These are phyloP conservation scores for Aldrovandia affinis DNA, from an alignment of 2,797 vertebrate genomes.

Conservation along the genomic window DNA sequence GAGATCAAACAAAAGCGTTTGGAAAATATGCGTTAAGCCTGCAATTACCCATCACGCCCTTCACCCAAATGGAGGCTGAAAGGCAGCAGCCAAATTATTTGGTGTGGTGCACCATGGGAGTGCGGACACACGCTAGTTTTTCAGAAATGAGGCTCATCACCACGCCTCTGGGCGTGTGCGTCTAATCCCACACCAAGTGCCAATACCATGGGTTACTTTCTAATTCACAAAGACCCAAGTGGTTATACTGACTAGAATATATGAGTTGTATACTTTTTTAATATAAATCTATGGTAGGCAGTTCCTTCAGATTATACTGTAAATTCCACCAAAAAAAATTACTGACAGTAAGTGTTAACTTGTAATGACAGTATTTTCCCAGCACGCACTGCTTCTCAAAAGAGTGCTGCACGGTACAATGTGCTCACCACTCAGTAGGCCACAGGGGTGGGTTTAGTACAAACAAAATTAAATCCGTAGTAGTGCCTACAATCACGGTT, in stretches of 20 bases:
- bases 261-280: background rate
- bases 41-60: background rate
- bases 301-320: no score
- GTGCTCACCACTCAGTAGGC: no score
- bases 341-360: no score
- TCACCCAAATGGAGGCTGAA: background rate
- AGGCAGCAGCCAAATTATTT: background rate
- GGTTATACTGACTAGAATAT: background rate
- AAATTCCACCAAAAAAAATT: no score
- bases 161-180: background rate
- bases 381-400: no score
- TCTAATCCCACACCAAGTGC: background rate
- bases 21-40: slow-evolving; percentile 4
- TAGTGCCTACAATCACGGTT: no score
- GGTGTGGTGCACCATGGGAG: no score
- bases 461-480: no score
- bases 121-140: background rate
- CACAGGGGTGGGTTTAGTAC: no score
- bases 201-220: background rate
- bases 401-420: no score
- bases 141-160: background rate
- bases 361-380: no score
- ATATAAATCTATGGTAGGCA: background rate
- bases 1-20: background rate
- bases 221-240: background rate